Percentiles rank a stretch among this genome's conserved stretches.
phyloP scores from a whole-genome alignment of 2,113 vertebrate genomes.

The Tyrannus savana region DNA sequence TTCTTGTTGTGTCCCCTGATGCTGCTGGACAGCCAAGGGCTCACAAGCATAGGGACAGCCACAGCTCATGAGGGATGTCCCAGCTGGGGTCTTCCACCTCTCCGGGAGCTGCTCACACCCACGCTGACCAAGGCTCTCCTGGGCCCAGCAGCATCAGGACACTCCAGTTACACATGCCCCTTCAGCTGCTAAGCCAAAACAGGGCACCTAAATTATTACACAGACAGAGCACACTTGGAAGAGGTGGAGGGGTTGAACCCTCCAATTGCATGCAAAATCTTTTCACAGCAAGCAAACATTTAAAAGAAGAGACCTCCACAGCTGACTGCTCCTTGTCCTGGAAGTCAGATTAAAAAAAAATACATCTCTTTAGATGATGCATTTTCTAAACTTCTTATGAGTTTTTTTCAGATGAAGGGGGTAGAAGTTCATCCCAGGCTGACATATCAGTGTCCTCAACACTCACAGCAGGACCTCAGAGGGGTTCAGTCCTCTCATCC shows the following conservation, averaged over 20 bases:
- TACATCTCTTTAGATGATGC: neutral
- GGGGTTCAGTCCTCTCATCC: neutral
- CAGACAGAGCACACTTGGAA: neutral
- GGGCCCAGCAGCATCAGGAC: neutral
- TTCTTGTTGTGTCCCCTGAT: neutral
- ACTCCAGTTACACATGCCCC: neutral
- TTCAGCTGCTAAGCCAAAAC: neutral
- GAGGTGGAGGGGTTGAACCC: neutral
- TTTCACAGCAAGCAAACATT: neutral
- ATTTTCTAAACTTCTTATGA: conserved; percentile 39
- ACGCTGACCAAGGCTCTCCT: neutral
- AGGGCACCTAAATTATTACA: neutral
- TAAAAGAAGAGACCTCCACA: neutral
- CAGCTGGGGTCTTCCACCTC: neutral
- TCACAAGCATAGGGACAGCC: neutral
- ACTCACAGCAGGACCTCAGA: neutral
- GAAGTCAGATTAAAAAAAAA: neutral
- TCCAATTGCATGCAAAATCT: neutral
- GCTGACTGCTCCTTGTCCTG: neutral
- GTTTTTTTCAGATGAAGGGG: conserved; percentile 31
- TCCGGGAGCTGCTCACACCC: fast-evolving
- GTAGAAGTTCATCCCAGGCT: neutral
- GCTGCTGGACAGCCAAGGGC: neutral
- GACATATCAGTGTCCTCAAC: neutral
- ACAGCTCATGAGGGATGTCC: neutral